These are phyloP conservation scores for Troides aeacus DNA, from an alignment of 2,888 invertebrate species.

Conservation along the genomic window DNA sequence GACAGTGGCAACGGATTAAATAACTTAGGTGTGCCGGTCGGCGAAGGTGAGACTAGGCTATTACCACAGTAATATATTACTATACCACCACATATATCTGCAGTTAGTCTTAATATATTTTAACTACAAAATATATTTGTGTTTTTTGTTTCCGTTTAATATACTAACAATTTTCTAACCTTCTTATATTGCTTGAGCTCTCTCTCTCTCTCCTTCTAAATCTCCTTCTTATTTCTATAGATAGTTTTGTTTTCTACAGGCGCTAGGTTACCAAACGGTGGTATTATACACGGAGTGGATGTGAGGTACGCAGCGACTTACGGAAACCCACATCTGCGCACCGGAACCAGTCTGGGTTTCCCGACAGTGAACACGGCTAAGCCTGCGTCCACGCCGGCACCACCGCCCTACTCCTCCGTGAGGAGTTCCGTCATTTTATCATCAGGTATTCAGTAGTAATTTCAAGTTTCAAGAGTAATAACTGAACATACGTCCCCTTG, in stretches of 20 bases:
- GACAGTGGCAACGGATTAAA: conserved; percentile 66
- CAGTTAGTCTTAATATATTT: too few species aligned
- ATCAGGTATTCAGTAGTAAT: conserved; percentile 51
- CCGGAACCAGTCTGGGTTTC: conserved; percentile 79
- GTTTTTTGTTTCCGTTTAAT: too few species aligned
- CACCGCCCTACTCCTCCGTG: conserved; percentile 85
- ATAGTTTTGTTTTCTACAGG: conserved; percentile 33
- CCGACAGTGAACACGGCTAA: conserved; percentile 83
- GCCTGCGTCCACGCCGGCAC: conserved; percentile 89
- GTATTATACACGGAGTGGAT: conserved; percentile 82
- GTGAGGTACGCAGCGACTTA: conserved; percentile 94
- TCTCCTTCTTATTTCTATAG: too few species aligned
- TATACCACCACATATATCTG: too few species aligned
- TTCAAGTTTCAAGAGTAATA: too few species aligned
- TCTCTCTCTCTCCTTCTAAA: too few species aligned
- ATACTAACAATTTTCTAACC: too few species aligned
- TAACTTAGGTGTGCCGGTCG: conserved; percentile 60
- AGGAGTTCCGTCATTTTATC: conserved; percentile 70
- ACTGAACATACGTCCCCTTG: too few species aligned
- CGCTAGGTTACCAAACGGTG: conserved; percentile 64
- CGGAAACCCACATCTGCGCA: conserved; percentile 92
- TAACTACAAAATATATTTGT: too few species aligned
- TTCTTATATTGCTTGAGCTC: too few species aligned
- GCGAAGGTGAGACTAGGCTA: conserved; percentile 53
- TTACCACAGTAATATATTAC: background rate